phyloP scores from a whole-genome alignment of 2,888 invertebrate species.

The Candidula unifasciata region DNA sequence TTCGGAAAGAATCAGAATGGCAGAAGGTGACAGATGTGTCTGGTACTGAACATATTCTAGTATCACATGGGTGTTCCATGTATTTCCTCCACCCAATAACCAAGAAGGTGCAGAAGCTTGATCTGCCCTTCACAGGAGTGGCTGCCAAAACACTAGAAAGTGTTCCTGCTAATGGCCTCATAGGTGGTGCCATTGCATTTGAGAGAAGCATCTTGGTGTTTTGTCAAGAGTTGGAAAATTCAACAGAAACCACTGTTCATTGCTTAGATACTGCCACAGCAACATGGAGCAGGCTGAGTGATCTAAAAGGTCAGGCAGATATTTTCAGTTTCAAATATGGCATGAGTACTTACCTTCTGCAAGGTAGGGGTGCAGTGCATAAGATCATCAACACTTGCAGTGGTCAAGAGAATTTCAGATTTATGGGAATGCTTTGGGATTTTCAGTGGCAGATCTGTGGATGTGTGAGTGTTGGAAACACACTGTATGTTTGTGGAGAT shows the following conservation, averaged over 20 bases:
- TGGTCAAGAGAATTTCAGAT: neutral
- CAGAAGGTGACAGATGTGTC: neutral
- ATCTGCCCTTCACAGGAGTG: neutral
- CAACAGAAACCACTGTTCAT: neutral
- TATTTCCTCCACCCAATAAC: constrained; percentile 5
- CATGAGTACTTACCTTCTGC: neutral
- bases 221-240: neutral
- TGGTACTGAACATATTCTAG: neutral
- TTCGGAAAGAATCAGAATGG: constrained; percentile 6
- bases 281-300: neutral
- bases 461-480: neutral
- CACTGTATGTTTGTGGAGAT: neutral
- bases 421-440: constrained; percentile 4
- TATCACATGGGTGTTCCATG: neutral
- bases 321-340: neutral
- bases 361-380: neutral
- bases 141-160: neutral
- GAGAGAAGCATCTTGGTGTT: constrained; percentile 9
- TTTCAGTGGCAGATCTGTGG: constrained; percentile 10
- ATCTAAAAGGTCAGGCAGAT: neutral
- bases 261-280: neutral
- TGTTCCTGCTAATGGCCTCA: neutral
- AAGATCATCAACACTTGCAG: neutral
- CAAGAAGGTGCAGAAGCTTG: neutral
- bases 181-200: neutral